Conservation (phyloP, 2,888 invertebrate species). For the Coleophora deauratella region DNA sequence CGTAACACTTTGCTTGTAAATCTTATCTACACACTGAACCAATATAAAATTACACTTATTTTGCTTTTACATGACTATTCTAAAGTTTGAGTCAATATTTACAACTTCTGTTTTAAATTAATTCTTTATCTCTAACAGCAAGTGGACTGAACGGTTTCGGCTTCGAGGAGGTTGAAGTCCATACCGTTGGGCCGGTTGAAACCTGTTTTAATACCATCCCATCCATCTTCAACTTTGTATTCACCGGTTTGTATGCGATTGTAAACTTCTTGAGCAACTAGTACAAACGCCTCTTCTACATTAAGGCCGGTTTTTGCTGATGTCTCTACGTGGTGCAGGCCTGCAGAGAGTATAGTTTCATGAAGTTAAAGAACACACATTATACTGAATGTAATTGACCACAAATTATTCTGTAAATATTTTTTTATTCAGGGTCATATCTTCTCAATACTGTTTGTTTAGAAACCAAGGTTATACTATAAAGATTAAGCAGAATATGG, state of each 20-base stretch:
- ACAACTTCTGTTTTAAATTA: conserved; percentile 15
- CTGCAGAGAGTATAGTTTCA: conserved; percentile 22
- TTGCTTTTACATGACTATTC: conserved; percentile 18
- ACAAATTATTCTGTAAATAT: too few relatives aligned
- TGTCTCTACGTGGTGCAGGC: conserved; percentile 94
- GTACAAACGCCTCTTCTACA: conserved; percentile 93
- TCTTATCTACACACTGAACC: conserved; percentile 20
- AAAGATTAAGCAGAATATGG: too few relatives aligned
- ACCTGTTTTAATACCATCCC: conserved; percentile 98
- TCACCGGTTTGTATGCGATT: conserved; percentile 92
- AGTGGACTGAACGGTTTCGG: conserved; percentile 90
- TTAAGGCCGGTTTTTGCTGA: conserved; percentile 94
- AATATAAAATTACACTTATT: conserved; percentile 46
- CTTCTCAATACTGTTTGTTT: too few relatives aligned
- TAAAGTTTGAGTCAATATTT: conserved; percentile 26
- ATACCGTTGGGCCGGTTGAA: conserved; percentile 87
- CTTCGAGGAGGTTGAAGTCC: conserved; percentile 90
- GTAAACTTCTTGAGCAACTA: conserved; percentile 93
- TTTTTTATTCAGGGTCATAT: too few relatives aligned
- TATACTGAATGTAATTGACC: too few relatives aligned
- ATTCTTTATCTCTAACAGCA: conserved; percentile 78
- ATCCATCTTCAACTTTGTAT: conserved; percentile 94
- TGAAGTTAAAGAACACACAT: too few relatives aligned
- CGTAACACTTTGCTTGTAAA: too few relatives aligned
- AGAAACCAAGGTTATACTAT: too few relatives aligned